Evolutionary conservation across 2,888 invertebrate genomes (phyloP).

Genomic region (Crossocerus cetratus): DNA sequence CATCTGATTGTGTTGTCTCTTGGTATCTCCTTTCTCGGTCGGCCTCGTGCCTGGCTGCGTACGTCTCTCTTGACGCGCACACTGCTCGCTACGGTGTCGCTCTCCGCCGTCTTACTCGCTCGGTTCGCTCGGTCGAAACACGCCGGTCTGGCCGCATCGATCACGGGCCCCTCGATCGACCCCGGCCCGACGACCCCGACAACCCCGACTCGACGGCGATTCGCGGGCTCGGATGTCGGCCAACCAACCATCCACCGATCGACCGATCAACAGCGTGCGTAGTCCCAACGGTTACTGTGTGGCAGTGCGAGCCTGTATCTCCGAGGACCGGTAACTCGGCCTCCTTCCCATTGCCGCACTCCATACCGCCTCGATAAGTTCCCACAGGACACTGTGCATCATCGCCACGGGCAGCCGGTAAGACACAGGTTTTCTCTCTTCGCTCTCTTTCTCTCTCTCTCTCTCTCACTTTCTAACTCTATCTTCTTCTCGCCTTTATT

Average conservation of each 20-base stretch:
- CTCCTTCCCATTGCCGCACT: constrained; percentile 76
- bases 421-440: constrained; percentile 66
- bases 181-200: constrained; percentile 1
- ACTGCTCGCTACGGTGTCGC: constrained; percentile 30
- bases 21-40: constrained; percentile 58
- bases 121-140: constrained; percentile 74
- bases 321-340: constrained; percentile 77
- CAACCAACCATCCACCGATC: constrained; percentile 60
- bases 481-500: constrained; percentile 7
- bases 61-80: constrained; percentile 49
- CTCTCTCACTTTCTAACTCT: constrained; percentile 16
- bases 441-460: constrained; percentile 13
- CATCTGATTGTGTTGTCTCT: constrained; percentile 43
- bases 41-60: constrained; percentile 39
- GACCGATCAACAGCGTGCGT: constrained; percentile 72
- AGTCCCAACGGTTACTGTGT: constrained; percentile 76
- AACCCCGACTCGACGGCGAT: constrained; percentile 52
- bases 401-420: constrained; percentile 72
- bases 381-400: constrained; percentile 73
- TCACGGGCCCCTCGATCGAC: constrained; percentile 33
- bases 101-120: constrained; percentile 33
- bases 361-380: constrained; percentile 76
- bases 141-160: constrained; percentile 54
- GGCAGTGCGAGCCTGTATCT: constrained; percentile 77
- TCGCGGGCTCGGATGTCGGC: constrained; percentile 51